Base-by-base conservation (phyloP, 2,888 invertebrate genomes). In the Caenorhabditis macrosperma region DNA sequence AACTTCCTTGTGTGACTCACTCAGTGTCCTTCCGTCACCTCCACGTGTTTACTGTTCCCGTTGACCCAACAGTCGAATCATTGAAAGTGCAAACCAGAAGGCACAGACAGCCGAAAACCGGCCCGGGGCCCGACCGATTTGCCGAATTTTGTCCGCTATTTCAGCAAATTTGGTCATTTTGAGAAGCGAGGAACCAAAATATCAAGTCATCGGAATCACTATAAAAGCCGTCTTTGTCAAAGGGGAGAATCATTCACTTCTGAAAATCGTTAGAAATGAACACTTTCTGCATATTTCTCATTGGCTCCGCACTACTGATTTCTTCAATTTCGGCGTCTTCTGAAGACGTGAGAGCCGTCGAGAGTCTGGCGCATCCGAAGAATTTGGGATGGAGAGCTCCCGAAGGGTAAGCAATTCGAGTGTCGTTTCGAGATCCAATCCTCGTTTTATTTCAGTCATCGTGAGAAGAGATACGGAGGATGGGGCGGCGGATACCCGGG, bases 351-450 rank as follows among this genome's bases (percentile, higher is more conserved):
- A 54, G 38, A 17, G 4, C 15, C 1, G 12, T n/a, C 1, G 6
- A 66, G 5, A 48, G 22, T 10, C 24, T 68, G 67, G 44, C 41
- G n/a, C 60, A 69, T 61, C 69, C 69, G 22, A 69, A 61, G 20
- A 78, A 71, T 54, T 52, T 78, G 46, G 78, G 46, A 33, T 78
- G 69, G 69, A 68, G 55, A 33, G 63, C 63, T 26, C 63, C 68
- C n/a, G 52, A 61, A 33, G 69, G 69, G 69, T 69, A 30, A 48
- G 46, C 33, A n/a, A n/a, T n/a, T n/a, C n/a, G n/a, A n/a, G n/a
- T n/a, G n/a, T n/a, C n/a, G n/a, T 17, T 57, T 33, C 20, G 30
- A n/a, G 22, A 48, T 33, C 46, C 20, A 28, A 54, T 15, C 3
- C 15, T 7, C 10, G 15, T 41, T 60, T n/a, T 26, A 4, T 66